Percentiles rank a stretch among this genome's conserved stretches.
Evolutionary conservation across 2,797 vertebrate genomes (phyloP).

Genomic region (Rachycentron canadum): DNA sequence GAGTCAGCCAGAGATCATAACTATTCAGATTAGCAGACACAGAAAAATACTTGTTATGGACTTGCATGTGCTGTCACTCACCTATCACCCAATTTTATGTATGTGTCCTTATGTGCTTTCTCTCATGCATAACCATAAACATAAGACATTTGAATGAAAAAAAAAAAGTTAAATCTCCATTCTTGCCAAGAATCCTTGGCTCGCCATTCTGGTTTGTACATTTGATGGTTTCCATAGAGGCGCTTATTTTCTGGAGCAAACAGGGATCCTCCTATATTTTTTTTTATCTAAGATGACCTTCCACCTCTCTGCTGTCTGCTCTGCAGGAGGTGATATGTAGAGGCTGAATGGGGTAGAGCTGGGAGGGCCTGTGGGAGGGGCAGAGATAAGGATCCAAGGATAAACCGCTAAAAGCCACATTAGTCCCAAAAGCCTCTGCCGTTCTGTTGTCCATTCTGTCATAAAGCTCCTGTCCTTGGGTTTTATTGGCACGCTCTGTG

Average conservation of each 20-base stretch:
- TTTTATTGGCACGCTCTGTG: constrained; percentile 65
- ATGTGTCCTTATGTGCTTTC: neutral
- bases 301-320: constrained; percentile 58
- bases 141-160: neutral
- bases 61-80: neutral
- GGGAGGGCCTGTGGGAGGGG: constrained; percentile 46
- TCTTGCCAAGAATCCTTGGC: constrained; percentile 24
- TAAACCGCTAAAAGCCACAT: constrained; percentile 69
- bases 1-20: constrained; percentile 74
- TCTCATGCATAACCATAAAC: neutral
- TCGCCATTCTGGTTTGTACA: constrained; percentile 34
- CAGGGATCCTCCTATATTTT: constrained; percentile 62
- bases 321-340: constrained; percentile 55
- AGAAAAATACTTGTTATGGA: constrained; percentile 16
- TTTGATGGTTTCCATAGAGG: constrained; percentile 57
- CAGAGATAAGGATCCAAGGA: constrained; percentile 71
- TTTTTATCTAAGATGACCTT: constrained; percentile 60
- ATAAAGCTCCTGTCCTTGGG: constrained; percentile 65
- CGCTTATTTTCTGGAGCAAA: constrained; percentile 53
- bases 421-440: constrained; percentile 64
- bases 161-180: constrained; percentile 17
- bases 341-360: constrained; percentile 33
- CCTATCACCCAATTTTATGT: constrained; percentile 6
- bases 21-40: constrained; percentile 57
- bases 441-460: constrained; percentile 53